A percentile compares a stretch with the other conserved stretches of the same genome.
These are phyloP conservation scores for Campoletis sonorensis DNA, from an alignment of 1,140 invertebrate genomes.

Conservation along the genomic window DNA sequence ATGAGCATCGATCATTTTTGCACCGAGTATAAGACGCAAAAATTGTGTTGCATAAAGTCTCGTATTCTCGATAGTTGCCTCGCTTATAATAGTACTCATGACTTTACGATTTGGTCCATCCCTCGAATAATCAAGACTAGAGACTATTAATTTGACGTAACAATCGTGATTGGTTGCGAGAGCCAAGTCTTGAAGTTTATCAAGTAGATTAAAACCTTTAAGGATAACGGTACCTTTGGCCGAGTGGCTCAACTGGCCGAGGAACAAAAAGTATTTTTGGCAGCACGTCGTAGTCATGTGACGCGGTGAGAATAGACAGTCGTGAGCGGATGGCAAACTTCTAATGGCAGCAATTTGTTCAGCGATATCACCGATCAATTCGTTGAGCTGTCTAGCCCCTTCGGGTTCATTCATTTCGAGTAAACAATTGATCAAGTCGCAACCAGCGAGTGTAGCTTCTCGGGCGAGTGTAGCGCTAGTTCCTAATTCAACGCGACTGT, in stretches of 20 bases:
- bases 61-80: conserved; percentile 84
- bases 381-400: conserved; percentile 82
- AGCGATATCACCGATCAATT: conserved; percentile 89
- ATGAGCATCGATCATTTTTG: conserved; percentile 76
- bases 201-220: conserved; percentile 86
- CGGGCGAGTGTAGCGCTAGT: conserved; percentile 76
- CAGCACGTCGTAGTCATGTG: conserved; percentile 92
- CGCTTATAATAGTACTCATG: conserved; percentile 80
- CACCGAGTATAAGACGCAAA: conserved; percentile 89
- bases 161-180: conserved; percentile 91
- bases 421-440: conserved; percentile 88
- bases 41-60: conserved; percentile 94
- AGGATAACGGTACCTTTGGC: conserved; percentile 84
- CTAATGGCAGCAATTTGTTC: conserved; percentile 86
- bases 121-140: conserved; percentile 91
- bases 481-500: conserved; percentile 84
- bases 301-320: conserved; percentile 92
- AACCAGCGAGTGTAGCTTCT: conserved; percentile 84
- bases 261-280: conserved; percentile 95
- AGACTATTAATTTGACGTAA: conserved; percentile 94
- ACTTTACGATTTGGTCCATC: conserved; percentile 75
- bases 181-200: conserved; percentile 88
- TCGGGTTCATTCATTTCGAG: conserved; percentile 77
- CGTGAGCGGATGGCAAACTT: conserved; percentile 85
- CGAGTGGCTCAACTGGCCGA: conserved; percentile 90